Evolutionary conservation across 2,888 invertebrate species (phyloP), one percentile per base, ranked within the genome.

Genomic region (Ryuthela nishihirai): DNA sequence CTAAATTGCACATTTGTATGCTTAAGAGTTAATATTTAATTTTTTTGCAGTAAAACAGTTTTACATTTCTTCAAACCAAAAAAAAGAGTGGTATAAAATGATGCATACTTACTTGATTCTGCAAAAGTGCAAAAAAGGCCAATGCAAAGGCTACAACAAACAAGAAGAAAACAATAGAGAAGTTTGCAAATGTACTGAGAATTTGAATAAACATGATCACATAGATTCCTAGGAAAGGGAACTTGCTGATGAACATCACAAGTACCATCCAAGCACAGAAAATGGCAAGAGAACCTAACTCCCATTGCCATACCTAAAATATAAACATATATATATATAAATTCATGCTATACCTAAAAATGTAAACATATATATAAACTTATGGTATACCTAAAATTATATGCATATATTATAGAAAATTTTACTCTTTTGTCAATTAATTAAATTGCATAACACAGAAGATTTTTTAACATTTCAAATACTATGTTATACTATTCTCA

Each of bases 221-320:
- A 65, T 73, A 75, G 53, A 76, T 73, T 29, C 75, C 75, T 17
- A 72, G 65, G 38, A 67, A 64, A 1, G 74, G 74, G 46, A 75
- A 68, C 54, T 73, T 72, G 43, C 73, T 66, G 49, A 75, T 68
- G 64, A 73, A 72, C 46, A 75, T 68, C 4, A 75, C 64, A 4
- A 75, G 64, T 52, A 73, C 72, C 45, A 74, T 67, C 75, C 70
- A 79, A 0, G 75, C 74, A 53, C 77, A 66, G 67, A 78, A 77
- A 17, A 78, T 72, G 9, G 74, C 70, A 4, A 75, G 68, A 0
- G 77, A 73, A 5, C 77, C 78, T n/a, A 78, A 62, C 47, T 74
- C 69, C 77, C 77, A 78, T 67, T 78, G 78, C 77, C 77, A 77
- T 3, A 65, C 67, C 77, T 77, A 64, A 17, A 29, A 21, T 9